Percentiles rank a stretch among this genome's conserved stretches.
Conservation (phyloP, 2,113 vertebrate species). For the Leptodactylus fuscus region DNA sequence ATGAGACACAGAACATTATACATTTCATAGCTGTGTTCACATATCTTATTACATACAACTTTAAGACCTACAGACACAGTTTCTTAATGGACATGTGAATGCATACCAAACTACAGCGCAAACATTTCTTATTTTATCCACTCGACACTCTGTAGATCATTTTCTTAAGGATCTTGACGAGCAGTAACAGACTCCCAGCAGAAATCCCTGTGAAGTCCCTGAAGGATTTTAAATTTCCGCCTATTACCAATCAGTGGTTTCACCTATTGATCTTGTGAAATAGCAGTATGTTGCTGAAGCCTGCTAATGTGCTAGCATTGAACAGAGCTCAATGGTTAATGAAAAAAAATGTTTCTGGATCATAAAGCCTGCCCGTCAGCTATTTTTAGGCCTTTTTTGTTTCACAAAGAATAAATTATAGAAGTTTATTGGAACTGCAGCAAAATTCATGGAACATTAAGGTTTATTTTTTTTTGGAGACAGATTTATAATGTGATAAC, state of each 20-base stretch:
- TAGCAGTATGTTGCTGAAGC: conserved; percentile 4
- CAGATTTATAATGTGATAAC: neutral
- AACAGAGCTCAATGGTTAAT: neutral
- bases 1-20: conserved; percentile 24
- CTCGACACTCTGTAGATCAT: conserved; percentile 32
- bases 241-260: conserved; percentile 55
- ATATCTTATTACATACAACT: conserved; percentile 41
- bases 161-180: conserved; percentile 36
- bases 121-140: conserved; percentile 39
- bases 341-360: neutral
- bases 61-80: conserved; percentile 17
- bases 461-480: neutral
- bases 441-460: neutral
- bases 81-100: conserved; percentile 43
- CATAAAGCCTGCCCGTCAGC: neutral
- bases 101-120: conserved; percentile 41
- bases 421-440: neutral
- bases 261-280: conserved; percentile 53
- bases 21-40: conserved; percentile 24
- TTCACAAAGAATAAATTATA: neutral
- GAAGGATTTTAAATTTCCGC: conserved; percentile 50
- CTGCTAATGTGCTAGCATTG: conserved; percentile 26
- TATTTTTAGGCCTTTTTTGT: neutral
- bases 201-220: conserved; percentile 42
- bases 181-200: conserved; percentile 47